Evolutionary conservation across 1,140 invertebrate genomes (phyloP).

Genomic region (Drosophila rufa): DNA sequence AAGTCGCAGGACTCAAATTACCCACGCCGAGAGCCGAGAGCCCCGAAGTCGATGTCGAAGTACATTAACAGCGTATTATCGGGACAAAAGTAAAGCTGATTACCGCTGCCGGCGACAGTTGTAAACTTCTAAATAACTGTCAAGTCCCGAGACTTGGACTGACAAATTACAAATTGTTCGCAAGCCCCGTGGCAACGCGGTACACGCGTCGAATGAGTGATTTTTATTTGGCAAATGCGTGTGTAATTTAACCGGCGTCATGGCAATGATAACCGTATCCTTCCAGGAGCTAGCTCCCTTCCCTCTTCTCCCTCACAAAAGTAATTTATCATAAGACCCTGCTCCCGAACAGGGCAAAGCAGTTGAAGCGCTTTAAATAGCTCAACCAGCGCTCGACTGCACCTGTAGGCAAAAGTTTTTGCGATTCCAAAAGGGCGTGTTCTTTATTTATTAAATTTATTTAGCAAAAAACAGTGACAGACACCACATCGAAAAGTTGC

Average conservation of each 20-base stretch:
- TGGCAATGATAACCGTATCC: conserved; percentile 55
- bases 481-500: conserved; percentile 40
- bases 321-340: conserved; percentile 71
- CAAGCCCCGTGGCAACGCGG: conserved; percentile 45
- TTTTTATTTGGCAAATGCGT: conserved; percentile 75
- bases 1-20: conserved; percentile 28
- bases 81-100: conserved; percentile 74
- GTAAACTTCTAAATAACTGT: conserved; percentile 77
- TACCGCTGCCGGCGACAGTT: conserved; percentile 71
- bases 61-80: conserved; percentile 74
- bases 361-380: conserved; percentile 58
- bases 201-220: conserved; percentile 71
- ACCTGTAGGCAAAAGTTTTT: conserved; percentile 36
- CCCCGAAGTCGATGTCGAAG: conserved; percentile 14
- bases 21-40: background rate
- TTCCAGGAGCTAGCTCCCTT: conserved; percentile 4
- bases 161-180: conserved; percentile 68
- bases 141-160: conserved; percentile 44
- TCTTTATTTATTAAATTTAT: conserved; percentile 59
- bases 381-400: conserved; percentile 6
- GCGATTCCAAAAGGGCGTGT: conserved; percentile 35
- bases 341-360: background rate
- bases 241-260: conserved; percentile 76
- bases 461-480: conserved; percentile 59
- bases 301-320: conserved; percentile 18